Evolutionary conservation across 1,140 invertebrate species (phyloP).

Genomic region (Saccostrea echinata): DNA sequence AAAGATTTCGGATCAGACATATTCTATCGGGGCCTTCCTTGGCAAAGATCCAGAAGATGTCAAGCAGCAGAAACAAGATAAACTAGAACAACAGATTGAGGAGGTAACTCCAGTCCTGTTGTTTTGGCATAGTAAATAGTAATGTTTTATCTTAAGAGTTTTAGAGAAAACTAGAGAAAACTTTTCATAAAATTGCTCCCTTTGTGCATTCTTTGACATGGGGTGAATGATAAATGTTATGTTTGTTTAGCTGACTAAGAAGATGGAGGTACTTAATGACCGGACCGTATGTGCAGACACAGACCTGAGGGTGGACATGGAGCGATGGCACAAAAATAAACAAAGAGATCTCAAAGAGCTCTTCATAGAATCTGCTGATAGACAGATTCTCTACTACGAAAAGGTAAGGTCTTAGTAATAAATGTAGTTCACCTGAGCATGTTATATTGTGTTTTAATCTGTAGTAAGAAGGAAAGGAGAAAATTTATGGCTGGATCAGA

Average conservation of each 20-base stretch:
- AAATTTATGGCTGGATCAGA: too few species aligned
- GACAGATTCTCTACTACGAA: slow-evolving; percentile 86
- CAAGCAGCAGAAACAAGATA: slow-evolving; percentile 77
- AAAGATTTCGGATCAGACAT: slow-evolving; percentile 77
- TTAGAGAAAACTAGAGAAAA: too few species aligned
- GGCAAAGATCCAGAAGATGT: slow-evolving; percentile 79
- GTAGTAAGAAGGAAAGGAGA: too few species aligned
- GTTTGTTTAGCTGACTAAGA: slow-evolving; percentile 67
- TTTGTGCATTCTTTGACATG: not conserved
- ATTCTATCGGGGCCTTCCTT: slow-evolving; percentile 77
- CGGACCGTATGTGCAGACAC: slow-evolving; percentile 87
- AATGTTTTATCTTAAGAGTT: not conserved
- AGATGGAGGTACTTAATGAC: slow-evolving; percentile 81
- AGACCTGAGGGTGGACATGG: slow-evolving; percentile 86
- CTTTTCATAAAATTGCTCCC: not conserved
- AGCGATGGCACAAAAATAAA: slow-evolving; percentile 87
- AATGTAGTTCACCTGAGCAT: too few species aligned
- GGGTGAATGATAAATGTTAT: not conserved
- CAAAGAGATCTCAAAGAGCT: slow-evolving; percentile 85
- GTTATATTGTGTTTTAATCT: too few species aligned
- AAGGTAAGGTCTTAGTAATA: slow-evolving; percentile 76
- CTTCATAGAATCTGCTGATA: slow-evolving; percentile 85
- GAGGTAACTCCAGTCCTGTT: slow-evolving; percentile 69
- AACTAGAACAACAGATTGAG: slow-evolving; percentile 74
- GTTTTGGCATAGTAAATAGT: not conserved